phyloP scores from a whole-genome alignment of 2,797 vertebrate genomes.

The Danio tinwini region DNA sequence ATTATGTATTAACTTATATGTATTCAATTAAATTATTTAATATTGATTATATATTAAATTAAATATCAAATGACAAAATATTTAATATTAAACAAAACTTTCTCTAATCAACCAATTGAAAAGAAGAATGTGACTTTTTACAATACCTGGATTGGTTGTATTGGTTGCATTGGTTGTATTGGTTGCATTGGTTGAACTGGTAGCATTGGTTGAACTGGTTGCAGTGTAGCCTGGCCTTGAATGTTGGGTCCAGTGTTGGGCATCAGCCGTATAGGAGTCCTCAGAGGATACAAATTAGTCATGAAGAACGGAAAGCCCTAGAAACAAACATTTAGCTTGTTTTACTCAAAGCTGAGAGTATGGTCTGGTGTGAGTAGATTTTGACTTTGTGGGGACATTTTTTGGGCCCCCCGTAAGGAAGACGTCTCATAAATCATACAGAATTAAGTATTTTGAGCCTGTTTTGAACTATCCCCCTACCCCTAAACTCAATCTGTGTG shows the following conservation, averaged over 20 bases:
- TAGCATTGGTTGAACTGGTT: conserved; percentile 30
- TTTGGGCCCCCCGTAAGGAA: no score
- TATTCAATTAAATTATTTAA: no score
- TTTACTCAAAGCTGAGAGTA: not conserved
- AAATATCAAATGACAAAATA: no score
- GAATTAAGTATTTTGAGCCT: no score
- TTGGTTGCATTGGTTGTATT: conserved; percentile 19
- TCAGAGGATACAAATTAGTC: conserved; percentile 74
- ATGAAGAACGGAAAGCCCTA: conserved; percentile 76
- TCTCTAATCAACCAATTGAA: not conserved
- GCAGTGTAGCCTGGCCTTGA: conserved; percentile 70
- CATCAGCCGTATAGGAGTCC: conserved; percentile 47
- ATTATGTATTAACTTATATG: no score
- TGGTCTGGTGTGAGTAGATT: no score
- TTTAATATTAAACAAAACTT: no score
- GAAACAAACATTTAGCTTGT: conserved; percentile 4
- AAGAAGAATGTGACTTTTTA: not conserved
- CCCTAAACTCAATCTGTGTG: no score
- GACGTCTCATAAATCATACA: not conserved
- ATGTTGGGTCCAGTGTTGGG: conserved; percentile 55
- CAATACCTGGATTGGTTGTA: conserved; percentile 38
- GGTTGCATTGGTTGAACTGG: conserved; percentile 58
- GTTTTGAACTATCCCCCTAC: no score
- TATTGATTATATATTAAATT: no score
- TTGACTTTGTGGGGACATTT: no score